Conservation (phyloP, 1,140 invertebrate species). For the Vollenhovia emeryi region DNA sequence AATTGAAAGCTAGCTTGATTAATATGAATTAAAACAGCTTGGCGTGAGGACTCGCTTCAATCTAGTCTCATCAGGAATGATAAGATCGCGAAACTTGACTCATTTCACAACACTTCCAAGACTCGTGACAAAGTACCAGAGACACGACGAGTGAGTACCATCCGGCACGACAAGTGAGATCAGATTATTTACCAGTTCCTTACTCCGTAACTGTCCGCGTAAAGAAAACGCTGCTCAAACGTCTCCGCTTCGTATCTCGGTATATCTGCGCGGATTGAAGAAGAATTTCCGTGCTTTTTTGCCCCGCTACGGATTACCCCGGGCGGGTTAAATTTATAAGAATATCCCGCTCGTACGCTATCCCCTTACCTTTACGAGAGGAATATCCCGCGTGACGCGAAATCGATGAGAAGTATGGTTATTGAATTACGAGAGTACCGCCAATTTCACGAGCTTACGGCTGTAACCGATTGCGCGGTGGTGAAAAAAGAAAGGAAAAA, state of each 20-base stretch:
- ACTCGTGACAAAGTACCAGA: slow-evolving; percentile 3
- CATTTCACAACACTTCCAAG: neutral
- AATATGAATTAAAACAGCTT: slow-evolving; percentile 64
- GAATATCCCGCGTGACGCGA: slow-evolving; percentile 46
- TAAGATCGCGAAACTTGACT: slow-evolving; percentile 20
- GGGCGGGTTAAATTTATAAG: slow-evolving; percentile 23
- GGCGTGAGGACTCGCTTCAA: neutral
- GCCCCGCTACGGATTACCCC: neutral
- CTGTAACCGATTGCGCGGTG: slow-evolving; percentile 45
- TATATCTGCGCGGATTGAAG: neutral
- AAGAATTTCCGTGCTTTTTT: slow-evolving; percentile 36
- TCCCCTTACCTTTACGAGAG: neutral
- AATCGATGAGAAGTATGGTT: slow-evolving; percentile 58
- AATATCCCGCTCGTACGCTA: slow-evolving; percentile 24
- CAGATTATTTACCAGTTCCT: slow-evolving; percentile 34
- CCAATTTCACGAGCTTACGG: slow-evolving; percentile 56
- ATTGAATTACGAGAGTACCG: slow-evolving; percentile 51
- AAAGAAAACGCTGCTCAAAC: neutral
- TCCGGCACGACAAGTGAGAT: slow-evolving; percentile 15
- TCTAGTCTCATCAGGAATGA: neutral
- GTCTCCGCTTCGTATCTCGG: neutral
- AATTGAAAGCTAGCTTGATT: slow-evolving; percentile 62
- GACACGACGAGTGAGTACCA: neutral
- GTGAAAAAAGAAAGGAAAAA: slow-evolving; percentile 34
- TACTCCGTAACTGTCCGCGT: neutral